Evolutionary conservation across 2,113 vertebrate species (phyloP), one percentile per base, ranked within the genome.

Genomic region (Poecilia latipinna): DNA sequence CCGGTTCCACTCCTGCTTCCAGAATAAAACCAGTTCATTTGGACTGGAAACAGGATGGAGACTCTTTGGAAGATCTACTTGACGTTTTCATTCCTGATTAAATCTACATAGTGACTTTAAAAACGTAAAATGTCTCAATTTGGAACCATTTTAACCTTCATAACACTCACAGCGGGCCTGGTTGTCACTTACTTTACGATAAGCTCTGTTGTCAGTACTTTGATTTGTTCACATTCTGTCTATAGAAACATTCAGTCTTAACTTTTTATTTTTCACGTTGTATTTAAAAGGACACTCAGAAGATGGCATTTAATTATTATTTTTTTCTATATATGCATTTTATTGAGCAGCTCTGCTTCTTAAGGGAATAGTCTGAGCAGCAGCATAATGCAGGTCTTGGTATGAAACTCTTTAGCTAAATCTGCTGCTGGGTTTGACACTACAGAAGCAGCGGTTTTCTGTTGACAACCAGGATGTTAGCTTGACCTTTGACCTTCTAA

Each of bases 221-320:
- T 5, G 10, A 31, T 39, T 60, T 67, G 28, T 24, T 65, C 32
- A 15, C 29, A 19, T 54, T 57, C 51, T 64, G 31, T 70, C 74
- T 68, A 62, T 65, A 62, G 62, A 68, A 32, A 66, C 70, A 8
- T 48, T 24, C 24, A 63, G 83, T 88, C 86, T 86, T 84, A 88
- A 77, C 6, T 61, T 62, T 24, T 42, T 15, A 15, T 33, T 28
- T 61, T 61, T 13, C 26, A 28, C 24, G 19, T 48, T 48, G 17
- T 65, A 35, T 65, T 33, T 65, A 22, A 35, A 33, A 65, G 32
- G 8, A 33, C 22, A 31, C 4, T 6, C 44, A 48, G 44, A 48
- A 48, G 44, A 42, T 13, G 39, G 12, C 12, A 13, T 48, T 48
- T 48, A 48, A 57, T 57, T n/a, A 22, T 54, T 8, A 42, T 12